Evolutionary conservation across 2,888 invertebrate genomes (phyloP), one percentile per base, ranked within the genome.

Genomic region (Chrysolina haemoptera): DNA sequence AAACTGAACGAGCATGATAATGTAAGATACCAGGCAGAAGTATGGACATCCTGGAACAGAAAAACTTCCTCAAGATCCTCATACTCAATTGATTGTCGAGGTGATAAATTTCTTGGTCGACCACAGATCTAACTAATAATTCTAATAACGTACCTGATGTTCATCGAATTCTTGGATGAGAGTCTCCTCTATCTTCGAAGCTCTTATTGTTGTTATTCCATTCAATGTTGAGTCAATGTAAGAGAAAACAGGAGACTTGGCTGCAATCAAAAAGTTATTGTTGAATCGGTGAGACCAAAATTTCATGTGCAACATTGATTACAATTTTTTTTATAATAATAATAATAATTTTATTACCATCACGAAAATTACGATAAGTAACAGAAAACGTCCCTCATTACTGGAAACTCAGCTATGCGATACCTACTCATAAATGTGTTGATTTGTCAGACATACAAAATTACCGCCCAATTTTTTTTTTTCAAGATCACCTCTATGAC

Each of bases 21-120:
- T 3, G 90, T 90, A 63, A 93, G 84, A 81, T 84, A 92, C 90
- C 92, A 92, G 14, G 93, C 90, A 5, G 91, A 90, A 0, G 93
- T 93, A 81, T 93, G 93, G 0, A 91, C 81, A 73, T 85, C 83
- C 83, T 85, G 53, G 71, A 81, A 80, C 53, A 67, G 70, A 46
- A 35, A 46, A 20, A 18, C 4, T 22, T 9, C 22, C 12, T 55
- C 18, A 18, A 12, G 8, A 20, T 55, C 18, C 18, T 8, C 10
- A 16, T 43, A 43, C 12, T 1, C n/a, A n/a, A n/a, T n/a, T 43
- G 11, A 14, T 14, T 14, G 12, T 62, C n/a, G 16, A 62, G 18
- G 18, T 35, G 10, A 62, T 5, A 10, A 16, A 5, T 14, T 27
- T 8, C 35, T 35, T 35, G 0, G 35, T 35, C 35, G 8, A 35